These are phyloP conservation scores for Drosophila micromelanica DNA, from an alignment of 1,140 invertebrate genomes.

Conservation along the genomic window DNA sequence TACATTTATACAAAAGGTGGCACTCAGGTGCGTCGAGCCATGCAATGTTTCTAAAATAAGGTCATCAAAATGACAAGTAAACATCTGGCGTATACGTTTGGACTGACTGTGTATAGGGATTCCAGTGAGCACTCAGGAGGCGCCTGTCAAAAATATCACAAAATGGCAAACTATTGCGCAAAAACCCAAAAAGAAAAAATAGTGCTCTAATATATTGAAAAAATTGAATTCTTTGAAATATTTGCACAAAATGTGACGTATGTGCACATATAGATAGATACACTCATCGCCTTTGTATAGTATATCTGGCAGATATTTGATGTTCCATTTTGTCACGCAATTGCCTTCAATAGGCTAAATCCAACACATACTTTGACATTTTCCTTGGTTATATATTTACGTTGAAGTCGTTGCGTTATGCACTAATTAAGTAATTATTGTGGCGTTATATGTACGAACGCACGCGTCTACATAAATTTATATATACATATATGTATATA, in stretches of 20 bases:
- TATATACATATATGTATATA: background rate
- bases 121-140: slow-evolving; percentile 20
- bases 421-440: slow-evolving; percentile 65
- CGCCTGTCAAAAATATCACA: slow-evolving; percentile 24
- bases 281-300: slow-evolving; percentile 45
- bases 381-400: slow-evolving; percentile 21
- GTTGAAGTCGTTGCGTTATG: slow-evolving; percentile 24
- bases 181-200: slow-evolving; percentile 38
- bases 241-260: slow-evolving; percentile 43
- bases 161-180: slow-evolving; percentile 48
- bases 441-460: slow-evolving; percentile 49
- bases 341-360: slow-evolving; percentile 54
- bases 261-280: slow-evolving; percentile 14
- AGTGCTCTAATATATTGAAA: background rate
- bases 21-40: slow-evolving; percentile 49
- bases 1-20: slow-evolving; percentile 27
- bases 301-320: slow-evolving; percentile 31
- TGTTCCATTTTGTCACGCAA: slow-evolving; percentile 30
- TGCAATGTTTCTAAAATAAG: slow-evolving; percentile 56
- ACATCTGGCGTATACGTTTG: slow-evolving; percentile 50
- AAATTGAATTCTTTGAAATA: slow-evolving; percentile 32
- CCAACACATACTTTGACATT: slow-evolving; percentile 73
- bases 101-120: background rate
- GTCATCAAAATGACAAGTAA: slow-evolving; percentile 3
- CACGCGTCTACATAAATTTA: slow-evolving; percentile 54